These are phyloP conservation scores for Helarctos malayanus DNA, from an alignment of 2,797 vertebrate species.

Conservation along the genomic window DNA sequence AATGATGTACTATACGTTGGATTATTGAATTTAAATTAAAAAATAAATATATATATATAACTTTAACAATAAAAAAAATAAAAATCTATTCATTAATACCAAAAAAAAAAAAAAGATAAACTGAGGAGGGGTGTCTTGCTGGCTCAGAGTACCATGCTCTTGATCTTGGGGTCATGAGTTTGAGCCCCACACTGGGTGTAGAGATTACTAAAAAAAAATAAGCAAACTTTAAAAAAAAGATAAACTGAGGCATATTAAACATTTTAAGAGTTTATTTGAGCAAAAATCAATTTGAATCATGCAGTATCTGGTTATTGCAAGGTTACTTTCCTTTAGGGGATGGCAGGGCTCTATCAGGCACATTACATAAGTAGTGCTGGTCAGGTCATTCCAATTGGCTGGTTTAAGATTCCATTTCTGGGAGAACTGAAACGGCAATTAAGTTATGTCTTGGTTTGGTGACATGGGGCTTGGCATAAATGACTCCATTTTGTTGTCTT, in stretches of 20 bases:
- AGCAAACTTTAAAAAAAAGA: neutral
- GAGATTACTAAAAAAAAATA: neutral
- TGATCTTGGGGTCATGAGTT: neutral
- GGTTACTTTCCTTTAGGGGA: neutral
- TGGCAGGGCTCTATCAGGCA: neutral
- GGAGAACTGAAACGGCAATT: neutral
- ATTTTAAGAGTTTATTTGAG: neutral
- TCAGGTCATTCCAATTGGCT: neutral
- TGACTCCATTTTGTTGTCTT: neutral
- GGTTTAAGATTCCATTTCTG: neutral
- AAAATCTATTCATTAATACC: no score
- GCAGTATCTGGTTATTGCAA: neutral
- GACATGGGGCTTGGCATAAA: neutral
- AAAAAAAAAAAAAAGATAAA: no score
- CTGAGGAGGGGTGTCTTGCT: neutral
- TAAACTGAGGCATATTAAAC: neutral
- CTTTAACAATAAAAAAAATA: no score
- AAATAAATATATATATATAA: no score
- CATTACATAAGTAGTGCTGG: neutral
- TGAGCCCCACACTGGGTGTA: neutral
- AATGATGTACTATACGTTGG: no score
- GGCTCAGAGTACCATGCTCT: neutral
- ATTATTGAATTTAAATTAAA: no score
- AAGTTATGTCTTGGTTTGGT: constrained; percentile 20
- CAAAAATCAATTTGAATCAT: constrained; percentile 10